Conservation (phyloP, 2,888 invertebrate species). For the Drosophila prolongata region DNA sequence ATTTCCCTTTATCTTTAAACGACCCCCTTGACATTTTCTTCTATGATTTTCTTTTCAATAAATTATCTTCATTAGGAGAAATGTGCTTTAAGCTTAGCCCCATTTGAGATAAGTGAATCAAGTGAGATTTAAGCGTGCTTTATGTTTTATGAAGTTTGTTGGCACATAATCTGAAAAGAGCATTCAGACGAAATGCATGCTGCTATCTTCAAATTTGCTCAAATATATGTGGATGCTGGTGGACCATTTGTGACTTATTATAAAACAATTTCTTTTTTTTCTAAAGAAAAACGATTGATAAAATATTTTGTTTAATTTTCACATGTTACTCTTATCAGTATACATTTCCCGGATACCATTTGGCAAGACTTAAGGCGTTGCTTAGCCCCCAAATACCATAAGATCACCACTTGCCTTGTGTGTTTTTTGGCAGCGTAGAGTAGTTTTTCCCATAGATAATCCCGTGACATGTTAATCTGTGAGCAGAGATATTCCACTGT, state of each 20-base stretch:
- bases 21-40: constrained; percentile 2
- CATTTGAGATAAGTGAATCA: constrained; percentile 3
- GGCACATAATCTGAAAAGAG: neutral
- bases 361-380: neutral
- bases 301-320: too few species aligned
- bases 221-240: neutral
- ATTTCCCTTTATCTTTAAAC: neutral
- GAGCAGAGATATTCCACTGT: constrained; percentile 12
- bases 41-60: neutral
- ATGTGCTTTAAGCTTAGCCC: neutral
- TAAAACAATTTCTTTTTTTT: too few species aligned
- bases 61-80: neutral
- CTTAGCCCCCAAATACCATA: too few species aligned
- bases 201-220: neutral
- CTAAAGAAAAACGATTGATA: too few species aligned
- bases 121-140: neutral
- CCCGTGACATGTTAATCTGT: constrained; percentile 31
- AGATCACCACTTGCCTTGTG: neutral
- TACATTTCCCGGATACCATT: neutral
- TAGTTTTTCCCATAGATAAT: constrained; percentile 5
- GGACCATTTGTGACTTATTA: too few species aligned
- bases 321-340: too few species aligned
- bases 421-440: neutral
- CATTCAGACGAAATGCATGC: neutral
- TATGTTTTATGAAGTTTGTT: neutral